A percentile compares a stretch with the other conserved stretches of the same genome.
Conservation (phyloP, 2,888 invertebrate genomes). For the Ferdinandea cuprea region DNA sequence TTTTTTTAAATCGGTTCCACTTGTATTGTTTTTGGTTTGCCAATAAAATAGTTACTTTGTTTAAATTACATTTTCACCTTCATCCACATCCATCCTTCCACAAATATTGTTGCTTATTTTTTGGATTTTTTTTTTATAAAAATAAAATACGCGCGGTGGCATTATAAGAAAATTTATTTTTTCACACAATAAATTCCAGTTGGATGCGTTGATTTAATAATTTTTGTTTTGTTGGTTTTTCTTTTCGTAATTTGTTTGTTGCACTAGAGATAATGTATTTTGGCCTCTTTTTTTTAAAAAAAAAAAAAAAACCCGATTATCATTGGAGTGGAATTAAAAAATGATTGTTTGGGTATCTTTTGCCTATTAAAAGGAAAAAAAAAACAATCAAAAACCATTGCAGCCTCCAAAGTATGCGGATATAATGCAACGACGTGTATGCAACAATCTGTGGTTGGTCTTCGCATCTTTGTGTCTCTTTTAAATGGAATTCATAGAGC, state of each 20-base stretch:
- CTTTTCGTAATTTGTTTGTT: conserved; percentile 10
- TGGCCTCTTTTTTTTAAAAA: conserved; percentile 44
- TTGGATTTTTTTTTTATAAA: conserved; percentile 22
- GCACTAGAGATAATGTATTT: conserved; percentile 12
- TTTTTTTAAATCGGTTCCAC: conserved; percentile 25
- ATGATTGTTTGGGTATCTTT: conserved; percentile 21
- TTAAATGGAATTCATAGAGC: conserved; percentile 56
- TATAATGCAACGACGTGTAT: background rate
- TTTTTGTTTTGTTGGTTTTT: conserved; percentile 53
- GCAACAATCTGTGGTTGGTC: conserved; percentile 21
- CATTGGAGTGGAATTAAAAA: conserved; percentile 56
- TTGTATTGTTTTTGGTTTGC: conserved; percentile 42
- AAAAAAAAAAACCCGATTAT: conserved; percentile 43
- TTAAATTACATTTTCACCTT: conserved; percentile 27
- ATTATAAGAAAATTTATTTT: conserved; percentile 50
- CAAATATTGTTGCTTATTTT: conserved; percentile 22
- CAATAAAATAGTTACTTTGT: conserved; percentile 36
- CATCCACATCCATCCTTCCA: background rate
- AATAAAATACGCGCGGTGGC: conserved; percentile 31
- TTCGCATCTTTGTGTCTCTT: conserved; percentile 42
- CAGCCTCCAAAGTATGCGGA: conserved; percentile 18
- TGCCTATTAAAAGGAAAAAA: conserved; percentile 13
- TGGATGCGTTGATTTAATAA: conserved; percentile 66
- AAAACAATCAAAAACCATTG: too few relatives aligned
- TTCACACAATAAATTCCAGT: conserved; percentile 72